Conservation (phyloP, 2,113 vertebrate genomes). For the Hyaena hyaena region DNA sequence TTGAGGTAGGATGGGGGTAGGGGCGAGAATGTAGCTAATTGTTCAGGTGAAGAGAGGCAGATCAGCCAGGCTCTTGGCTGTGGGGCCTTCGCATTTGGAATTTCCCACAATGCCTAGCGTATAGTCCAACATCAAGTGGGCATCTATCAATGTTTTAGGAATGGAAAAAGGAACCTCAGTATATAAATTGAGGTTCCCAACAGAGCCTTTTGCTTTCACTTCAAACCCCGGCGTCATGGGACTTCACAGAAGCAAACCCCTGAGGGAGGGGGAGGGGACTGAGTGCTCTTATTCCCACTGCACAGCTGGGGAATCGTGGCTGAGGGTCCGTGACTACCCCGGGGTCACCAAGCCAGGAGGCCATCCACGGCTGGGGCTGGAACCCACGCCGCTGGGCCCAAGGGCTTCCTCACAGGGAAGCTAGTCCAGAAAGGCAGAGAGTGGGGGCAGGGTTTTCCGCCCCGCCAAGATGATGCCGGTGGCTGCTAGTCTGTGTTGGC, state of each 20-base stretch:
- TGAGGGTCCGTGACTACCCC: neutral
- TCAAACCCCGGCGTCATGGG: neutral
- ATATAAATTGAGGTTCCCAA: neutral
- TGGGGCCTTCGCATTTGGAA: neutral
- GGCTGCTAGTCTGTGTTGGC: neutral
- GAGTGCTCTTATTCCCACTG: neutral
- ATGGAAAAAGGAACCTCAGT: neutral
- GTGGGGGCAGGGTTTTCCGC: neutral
- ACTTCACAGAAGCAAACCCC: neutral
- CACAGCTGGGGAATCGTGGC: neutral
- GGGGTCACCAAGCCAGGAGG: constrained; percentile 7
- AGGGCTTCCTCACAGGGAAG: neutral
- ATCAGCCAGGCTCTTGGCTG: neutral
- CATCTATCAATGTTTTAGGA: neutral
- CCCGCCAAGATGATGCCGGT: no score
- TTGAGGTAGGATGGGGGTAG: neutral
- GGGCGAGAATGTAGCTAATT: neutral
- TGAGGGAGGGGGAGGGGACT: neutral
- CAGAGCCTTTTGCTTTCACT: neutral
- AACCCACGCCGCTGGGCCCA: neutral
- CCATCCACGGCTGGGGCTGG: neutral
- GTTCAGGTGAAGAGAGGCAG: neutral
- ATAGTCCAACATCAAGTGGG: neutral
- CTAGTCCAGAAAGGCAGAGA: neutral
- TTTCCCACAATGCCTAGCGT: neutral